These are phyloP conservation scores for Amiota minor DNA, from an alignment of 2,888 invertebrate species.

Conservation along the genomic window DNA sequence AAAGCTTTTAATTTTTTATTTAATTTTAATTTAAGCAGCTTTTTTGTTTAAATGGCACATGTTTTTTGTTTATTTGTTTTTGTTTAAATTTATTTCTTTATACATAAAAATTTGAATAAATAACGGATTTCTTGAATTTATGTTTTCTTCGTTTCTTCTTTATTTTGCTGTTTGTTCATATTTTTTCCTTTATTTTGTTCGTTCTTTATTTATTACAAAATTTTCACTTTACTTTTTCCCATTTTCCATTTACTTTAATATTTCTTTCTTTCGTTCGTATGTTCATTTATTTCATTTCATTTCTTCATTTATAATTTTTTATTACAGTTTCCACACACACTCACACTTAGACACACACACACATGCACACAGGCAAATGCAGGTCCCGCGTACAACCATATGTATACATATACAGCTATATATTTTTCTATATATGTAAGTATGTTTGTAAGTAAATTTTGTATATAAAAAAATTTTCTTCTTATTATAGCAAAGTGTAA, in stretches of 20 bases:
- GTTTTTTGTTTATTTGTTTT: slow-evolving; percentile 31
- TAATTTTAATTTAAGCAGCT: slow-evolving; percentile 19
- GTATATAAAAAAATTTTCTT: slow-evolving; percentile 46
- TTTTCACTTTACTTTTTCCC: slow-evolving; percentile 22
- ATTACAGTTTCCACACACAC: slow-evolving; percentile 62
- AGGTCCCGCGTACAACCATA: slow-evolving; percentile 19
- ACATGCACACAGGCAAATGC: slow-evolving; percentile 26
- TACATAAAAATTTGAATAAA: no score
- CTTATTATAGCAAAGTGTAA: slow-evolving; percentile 68
- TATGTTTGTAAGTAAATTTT: slow-evolving; percentile 58
- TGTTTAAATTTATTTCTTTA: slow-evolving; percentile 21
- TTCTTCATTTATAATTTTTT: slow-evolving; percentile 44
- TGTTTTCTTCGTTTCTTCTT: neutral
- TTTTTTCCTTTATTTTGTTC: slow-evolving; percentile 22
- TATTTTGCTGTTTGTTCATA: neutral
- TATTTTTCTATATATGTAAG: slow-evolving; percentile 50
- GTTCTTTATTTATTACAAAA: slow-evolving; percentile 26
- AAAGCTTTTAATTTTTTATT: slow-evolving; percentile 22
- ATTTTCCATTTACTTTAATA: slow-evolving; percentile 6
- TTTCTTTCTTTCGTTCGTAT: slow-evolving; percentile 47
- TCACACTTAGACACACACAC: slow-evolving; percentile 45
- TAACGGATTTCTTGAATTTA: neutral
- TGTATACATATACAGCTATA: slow-evolving; percentile 29
- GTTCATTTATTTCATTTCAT: slow-evolving; percentile 45
- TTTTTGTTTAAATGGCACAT: slow-evolving; percentile 31